Evolutionary conservation across 1,140 invertebrate species (phyloP), one percentile per base, ranked within the genome.

Genomic region (Calosoma granatense): DNA sequence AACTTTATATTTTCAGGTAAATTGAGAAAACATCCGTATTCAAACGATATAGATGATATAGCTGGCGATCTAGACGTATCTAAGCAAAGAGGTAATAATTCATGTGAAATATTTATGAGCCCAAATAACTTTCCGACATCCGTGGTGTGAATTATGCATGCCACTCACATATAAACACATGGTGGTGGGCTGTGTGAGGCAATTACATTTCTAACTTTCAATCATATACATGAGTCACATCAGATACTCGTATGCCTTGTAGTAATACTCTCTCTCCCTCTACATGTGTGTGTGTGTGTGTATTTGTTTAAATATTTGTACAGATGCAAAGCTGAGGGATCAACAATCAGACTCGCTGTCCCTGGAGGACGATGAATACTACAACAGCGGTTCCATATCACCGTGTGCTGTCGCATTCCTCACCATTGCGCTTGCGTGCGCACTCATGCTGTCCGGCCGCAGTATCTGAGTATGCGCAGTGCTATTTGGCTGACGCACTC

Each of bases 341-440:
- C 61, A 65, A 55, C 63, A 63, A 52, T 60, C 63, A 20, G 61
- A 65, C 54, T 65, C 63, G 36, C 55, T 65, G 51, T 61, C 57
- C 53, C 63, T 63, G 56, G 61, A 64, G 51, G 61, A 65, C 41
- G 41, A 47, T 30, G 63, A 63, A 58, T 61, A 59, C 60, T 61
- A 59, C 60, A 59, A 61, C 55, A 52, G 56, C 21, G 51, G 52
- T 53, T 36, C 53, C 30, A 51, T 54, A 55, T 17, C 4, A 17
- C 15, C 3, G 41, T 17, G 3, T 11, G 6, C 6, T 17, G 9
- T 6, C 3, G 15, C 41, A 17, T 17, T 47, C 9, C 6, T 36
- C 6, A 4, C 17, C 6, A 17, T 17, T 6, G 41, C 41, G 41
- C 6, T 47, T 47, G 15, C 41, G 15, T 47, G n/a, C n/a, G n/a